A percentile compares a stretch with the other conserved stretches of the same genome.
Conservation (phyloP, 2,888 invertebrate genomes). For the Tetrapedia diversipes region DNA sequence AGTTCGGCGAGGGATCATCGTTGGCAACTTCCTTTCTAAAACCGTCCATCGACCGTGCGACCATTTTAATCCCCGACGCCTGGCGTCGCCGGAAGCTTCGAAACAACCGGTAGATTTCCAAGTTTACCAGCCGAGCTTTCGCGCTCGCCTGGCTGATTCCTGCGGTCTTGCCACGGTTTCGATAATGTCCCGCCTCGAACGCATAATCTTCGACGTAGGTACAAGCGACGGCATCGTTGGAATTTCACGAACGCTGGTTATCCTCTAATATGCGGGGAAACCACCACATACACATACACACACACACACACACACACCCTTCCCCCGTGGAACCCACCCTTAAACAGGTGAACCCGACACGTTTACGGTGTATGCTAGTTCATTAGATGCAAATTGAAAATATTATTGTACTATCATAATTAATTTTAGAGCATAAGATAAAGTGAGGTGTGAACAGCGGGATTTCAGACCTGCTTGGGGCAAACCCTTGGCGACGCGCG, state of each 20-base stretch:
- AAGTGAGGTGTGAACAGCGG: too few relatives aligned
- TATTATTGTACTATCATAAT: too few relatives aligned
- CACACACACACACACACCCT: too few relatives aligned
- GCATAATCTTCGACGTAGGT: slow-evolving; percentile 27
- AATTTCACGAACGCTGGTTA: slow-evolving; percentile 43
- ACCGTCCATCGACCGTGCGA: not conserved
- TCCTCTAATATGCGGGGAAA: slow-evolving; percentile 45
- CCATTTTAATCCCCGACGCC: not conserved
- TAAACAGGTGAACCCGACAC: too few relatives aligned
- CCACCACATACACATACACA: too few relatives aligned
- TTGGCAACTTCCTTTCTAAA: not conserved
- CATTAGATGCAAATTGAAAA: too few relatives aligned
- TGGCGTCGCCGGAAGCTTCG: not conserved
- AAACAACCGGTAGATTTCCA: slow-evolving; percentile 10
- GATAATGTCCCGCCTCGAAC: slow-evolving; percentile 38
- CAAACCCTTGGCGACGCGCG: too few relatives aligned
- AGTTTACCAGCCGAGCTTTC: slow-evolving; percentile 31
- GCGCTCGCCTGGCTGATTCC: slow-evolving; percentile 22
- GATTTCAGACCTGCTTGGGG: too few relatives aligned
- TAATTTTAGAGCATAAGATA: too few relatives aligned
- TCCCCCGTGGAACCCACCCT: too few relatives aligned
- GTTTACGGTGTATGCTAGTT: too few relatives aligned
- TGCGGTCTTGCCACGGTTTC: slow-evolving; percentile 25
- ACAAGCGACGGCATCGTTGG: slow-evolving; percentile 22
- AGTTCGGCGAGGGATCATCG: not conserved